Evolutionary conservation across 2,797 vertebrate genomes (phyloP).

Genomic region (Pantherophis alleghaniensis): DNA sequence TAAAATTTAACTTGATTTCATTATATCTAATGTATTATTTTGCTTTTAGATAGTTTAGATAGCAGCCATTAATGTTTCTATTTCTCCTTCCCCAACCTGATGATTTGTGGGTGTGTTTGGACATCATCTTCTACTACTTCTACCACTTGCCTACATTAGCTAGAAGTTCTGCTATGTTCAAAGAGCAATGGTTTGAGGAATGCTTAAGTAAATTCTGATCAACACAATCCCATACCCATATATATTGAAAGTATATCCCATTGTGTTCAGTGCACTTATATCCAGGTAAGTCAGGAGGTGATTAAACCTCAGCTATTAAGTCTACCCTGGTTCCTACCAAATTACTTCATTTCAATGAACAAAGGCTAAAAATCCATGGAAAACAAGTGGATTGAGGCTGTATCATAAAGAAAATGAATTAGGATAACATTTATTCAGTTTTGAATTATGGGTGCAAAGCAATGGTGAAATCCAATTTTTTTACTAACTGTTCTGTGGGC

Average conservation of each 20-base stretch:
- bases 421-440: background rate
- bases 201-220: background rate
- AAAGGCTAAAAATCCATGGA: background rate
- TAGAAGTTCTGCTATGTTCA: background rate
- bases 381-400: background rate
- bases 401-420: background rate
- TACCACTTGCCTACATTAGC: background rate
- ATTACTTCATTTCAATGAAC: background rate
- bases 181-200: background rate
- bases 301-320: background rate
- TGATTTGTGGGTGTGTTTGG: background rate
- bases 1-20: constrained; percentile 24
- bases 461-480: too few species aligned
- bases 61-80: background rate
- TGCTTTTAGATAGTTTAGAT: background rate
- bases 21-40: background rate
- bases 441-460: background rate
- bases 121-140: background rate
- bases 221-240: background rate
- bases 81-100: background rate
- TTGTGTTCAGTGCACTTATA: background rate
- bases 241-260: background rate
- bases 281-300: background rate
- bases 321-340: background rate
- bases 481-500: too few species aligned